phyloP scores from a whole-genome alignment of 1,140 invertebrate genomes.

The Gerris buenoi region DNA sequence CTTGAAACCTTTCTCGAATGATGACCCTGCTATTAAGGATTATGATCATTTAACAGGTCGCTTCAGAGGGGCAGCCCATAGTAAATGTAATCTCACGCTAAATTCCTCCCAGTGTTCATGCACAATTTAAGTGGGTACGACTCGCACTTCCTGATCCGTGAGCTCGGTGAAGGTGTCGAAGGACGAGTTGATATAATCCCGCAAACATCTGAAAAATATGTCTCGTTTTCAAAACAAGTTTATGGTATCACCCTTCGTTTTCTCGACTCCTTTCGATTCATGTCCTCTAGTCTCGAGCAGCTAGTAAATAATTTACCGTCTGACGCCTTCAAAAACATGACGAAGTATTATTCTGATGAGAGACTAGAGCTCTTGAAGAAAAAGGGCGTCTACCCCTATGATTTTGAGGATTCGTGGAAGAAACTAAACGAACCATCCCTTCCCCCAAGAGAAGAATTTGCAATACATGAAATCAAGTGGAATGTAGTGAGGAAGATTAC shows the following conservation, averaged over 20 bases:
- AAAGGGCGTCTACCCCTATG: too few relatives aligned
- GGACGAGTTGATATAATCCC: background rate
- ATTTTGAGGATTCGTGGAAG: too few relatives aligned
- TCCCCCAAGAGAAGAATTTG: too few relatives aligned
- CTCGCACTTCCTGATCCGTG: background rate
- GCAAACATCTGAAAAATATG: background rate
- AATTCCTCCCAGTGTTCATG: constrained; percentile 4
- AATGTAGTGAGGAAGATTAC: background rate
- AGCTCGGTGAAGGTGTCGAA: background rate
- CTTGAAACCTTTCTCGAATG: background rate
- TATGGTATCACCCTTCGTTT: too few relatives aligned
- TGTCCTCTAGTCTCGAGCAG: too few relatives aligned
- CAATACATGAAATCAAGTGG: too few relatives aligned
- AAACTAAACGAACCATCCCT: too few relatives aligned
- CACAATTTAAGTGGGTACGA: constrained; percentile 4
- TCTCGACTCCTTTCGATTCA: too few relatives aligned
- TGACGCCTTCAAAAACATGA: too few relatives aligned
- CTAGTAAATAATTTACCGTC: too few relatives aligned
- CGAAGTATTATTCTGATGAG: too few relatives aligned
- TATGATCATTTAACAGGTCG: background rate
- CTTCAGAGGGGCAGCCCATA: constrained; percentile 2
- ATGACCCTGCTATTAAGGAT: background rate
- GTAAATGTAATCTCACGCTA: background rate
- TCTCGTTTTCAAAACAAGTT: background rate
- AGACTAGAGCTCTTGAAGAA: too few relatives aligned